These are phyloP conservation scores for Diaperis boleti DNA, from an alignment of 2,888 invertebrate genomes.

Conservation along the genomic window DNA sequence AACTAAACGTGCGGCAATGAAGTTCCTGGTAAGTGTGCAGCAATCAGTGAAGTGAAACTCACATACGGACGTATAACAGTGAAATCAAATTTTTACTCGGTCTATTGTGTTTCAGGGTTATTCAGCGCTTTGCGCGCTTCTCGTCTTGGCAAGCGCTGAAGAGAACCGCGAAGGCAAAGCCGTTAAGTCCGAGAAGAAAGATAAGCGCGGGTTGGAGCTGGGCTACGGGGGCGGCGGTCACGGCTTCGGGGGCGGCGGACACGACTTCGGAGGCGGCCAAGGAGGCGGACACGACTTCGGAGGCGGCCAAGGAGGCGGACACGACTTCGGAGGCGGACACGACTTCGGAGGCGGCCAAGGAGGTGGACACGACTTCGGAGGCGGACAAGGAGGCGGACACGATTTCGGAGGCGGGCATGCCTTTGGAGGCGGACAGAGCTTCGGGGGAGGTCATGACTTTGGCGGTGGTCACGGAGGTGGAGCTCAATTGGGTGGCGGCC, in stretches of 20 bases:
- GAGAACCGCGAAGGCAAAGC: conserved; percentile 63
- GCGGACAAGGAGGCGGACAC: conserved; percentile 43
- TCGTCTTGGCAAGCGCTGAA: conserved; percentile 63
- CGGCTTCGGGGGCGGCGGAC: conserved; percentile 58
- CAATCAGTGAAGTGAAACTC: conserved; percentile 45
- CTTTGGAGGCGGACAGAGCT: conserved; percentile 49
- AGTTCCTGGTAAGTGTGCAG: conserved; percentile 64
- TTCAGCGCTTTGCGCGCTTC: conserved; percentile 62
- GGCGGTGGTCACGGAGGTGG: conserved; percentile 61
- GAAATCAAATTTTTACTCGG: conserved; percentile 28
- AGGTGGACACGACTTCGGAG: conserved; percentile 50
- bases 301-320: no score
- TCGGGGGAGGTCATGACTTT: no score
- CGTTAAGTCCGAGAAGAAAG: conserved; percentile 68
- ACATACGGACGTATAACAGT: conserved; percentile 48
- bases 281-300: conserved; percentile 49
- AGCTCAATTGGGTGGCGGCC: conserved; percentile 42
- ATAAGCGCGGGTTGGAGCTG: conserved; percentile 79
- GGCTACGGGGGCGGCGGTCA: conserved; percentile 66
- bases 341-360: conserved; percentile 44
- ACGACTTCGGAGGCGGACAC: conserved; percentile 42
- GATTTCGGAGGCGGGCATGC: conserved; percentile 52
- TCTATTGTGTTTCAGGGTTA: conserved; percentile 63
- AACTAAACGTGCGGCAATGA: conserved; percentile 59
- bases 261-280: conserved; percentile 38